Conservation (phyloP, 2,888 invertebrate species). For the Podotricha telesiphe region DNA sequence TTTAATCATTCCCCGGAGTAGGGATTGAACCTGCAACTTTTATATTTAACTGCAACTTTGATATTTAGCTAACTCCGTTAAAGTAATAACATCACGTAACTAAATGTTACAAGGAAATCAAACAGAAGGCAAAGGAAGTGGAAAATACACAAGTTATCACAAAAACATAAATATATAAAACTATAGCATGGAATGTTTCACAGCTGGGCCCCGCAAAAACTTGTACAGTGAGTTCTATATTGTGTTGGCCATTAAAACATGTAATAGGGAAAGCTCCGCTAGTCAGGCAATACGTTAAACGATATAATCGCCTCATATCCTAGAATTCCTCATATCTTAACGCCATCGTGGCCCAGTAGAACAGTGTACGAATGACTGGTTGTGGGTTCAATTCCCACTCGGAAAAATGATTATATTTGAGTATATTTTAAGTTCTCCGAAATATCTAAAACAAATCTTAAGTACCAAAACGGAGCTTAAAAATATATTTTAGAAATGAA, state of each 20-base stretch:
- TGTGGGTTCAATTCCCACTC: too few relatives aligned
- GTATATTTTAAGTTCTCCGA: too few relatives aligned
- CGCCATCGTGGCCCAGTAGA: too few relatives aligned
- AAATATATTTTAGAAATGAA: too few relatives aligned
- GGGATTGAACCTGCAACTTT: too few relatives aligned
- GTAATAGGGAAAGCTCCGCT: constrained; percentile 35
- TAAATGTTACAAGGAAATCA: constrained; percentile 3
- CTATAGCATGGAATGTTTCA: constrained; percentile 29
- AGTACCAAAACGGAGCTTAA: too few relatives aligned
- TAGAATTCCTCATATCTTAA: not conserved
- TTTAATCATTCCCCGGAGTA: too few relatives aligned
- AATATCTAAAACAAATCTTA: too few relatives aligned
- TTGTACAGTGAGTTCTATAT: constrained; percentile 35
- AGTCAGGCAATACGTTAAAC: constrained; percentile 27
- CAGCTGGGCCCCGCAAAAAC: constrained; percentile 36
- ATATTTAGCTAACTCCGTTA: not conserved
- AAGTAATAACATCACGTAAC: not conserved
- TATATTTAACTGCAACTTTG: too few relatives aligned
- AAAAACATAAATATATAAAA: constrained; percentile 32
- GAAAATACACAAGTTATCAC: constrained; percentile 19
- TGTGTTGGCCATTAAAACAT: constrained; percentile 40
- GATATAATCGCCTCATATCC: constrained; percentile 37
- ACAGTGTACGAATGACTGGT: too few relatives aligned
- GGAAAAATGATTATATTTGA: too few relatives aligned
- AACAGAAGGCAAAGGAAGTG: constrained; percentile 13